Evolutionary conservation across 1,140 invertebrate species (phyloP).

Genomic region (Pseudomyrmex concolor): DNA sequence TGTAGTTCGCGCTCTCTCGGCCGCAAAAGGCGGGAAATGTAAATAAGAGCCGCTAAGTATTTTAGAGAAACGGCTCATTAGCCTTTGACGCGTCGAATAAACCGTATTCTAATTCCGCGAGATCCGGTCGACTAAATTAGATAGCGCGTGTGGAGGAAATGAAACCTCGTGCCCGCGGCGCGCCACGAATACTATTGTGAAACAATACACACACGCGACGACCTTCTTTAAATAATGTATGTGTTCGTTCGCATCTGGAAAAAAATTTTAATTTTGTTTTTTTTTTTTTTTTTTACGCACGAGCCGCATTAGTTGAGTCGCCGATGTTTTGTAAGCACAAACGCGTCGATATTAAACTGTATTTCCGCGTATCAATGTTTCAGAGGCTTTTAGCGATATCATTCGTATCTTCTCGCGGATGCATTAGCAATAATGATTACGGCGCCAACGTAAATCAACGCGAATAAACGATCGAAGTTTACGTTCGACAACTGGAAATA

Average conservation of each 20-base stretch:
- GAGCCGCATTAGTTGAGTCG: neutral
- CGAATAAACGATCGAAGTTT: conserved; percentile 46
- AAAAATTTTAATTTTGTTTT: no score
- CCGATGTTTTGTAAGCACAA: conserved; percentile 12
- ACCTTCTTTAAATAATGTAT: neutral
- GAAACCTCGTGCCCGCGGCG: neutral
- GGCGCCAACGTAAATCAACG: conserved; percentile 39
- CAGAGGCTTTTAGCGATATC: conserved; percentile 51
- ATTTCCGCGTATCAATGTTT: conserved; percentile 44
- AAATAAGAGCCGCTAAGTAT: conserved; percentile 53
- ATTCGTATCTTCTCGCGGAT: conserved; percentile 53
- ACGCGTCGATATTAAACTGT: conserved; percentile 25
- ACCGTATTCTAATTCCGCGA: conserved; percentile 71
- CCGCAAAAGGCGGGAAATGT: conserved; percentile 45
- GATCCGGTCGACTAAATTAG: conserved; percentile 51
- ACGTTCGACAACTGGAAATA: conserved; percentile 41
- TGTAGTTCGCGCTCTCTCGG: conserved; percentile 34
- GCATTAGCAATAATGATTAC: conserved; percentile 54
- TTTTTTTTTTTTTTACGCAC: neutral
- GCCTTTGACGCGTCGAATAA: conserved; percentile 48
- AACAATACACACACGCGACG: neutral
- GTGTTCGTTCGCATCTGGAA: no score
- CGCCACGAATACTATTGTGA: no score
- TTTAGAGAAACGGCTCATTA: conserved; percentile 57
- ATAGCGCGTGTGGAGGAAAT: conserved; percentile 32